Evolutionary conservation across 2,113 vertebrate species (phyloP), one percentile per base, ranked within the genome.

Genomic region (Myxocyprinus asiaticus): DNA sequence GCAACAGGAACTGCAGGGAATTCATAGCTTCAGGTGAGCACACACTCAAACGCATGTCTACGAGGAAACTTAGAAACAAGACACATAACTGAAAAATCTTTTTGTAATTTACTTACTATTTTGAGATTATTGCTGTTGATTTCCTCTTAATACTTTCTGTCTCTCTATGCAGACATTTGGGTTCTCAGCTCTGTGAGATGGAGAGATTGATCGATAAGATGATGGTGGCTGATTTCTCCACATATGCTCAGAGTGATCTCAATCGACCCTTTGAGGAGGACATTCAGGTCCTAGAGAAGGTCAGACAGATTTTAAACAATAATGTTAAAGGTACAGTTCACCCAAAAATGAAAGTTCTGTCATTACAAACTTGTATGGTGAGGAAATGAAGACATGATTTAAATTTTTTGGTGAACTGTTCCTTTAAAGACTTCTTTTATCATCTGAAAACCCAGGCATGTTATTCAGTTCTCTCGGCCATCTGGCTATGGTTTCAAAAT

Each of bases 141-240:
- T n/a, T 17, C 43, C 68, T 22, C 59, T 7, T 55, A 14, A 22
- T 8, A 65, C 12, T 77, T 45, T 65, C 43, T 78, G 17, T 71
- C 12, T 77, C 53, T 65, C 43, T 78, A 17, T 69, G 56, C 72
- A 99, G 98, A 89, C 98, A 99, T 87, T 93, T 99, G 87, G 96
- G 97, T 89, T 99, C 97, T 43, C 98, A 99, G 88, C 96, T 99
- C 85, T 99, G 97, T 88, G 98, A 99, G 92, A 91, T 99, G 93
- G 98, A 99, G 93, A 97, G 97, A 89, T 91, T 99, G 79, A 99
- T 99, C 64, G 97, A 98, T 87, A 99, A 99, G 93, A 99, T 99
- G 98, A 99, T 99, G 95, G 94, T 97, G 90, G 97, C 97, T 77
- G 98, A 99, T 83, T 99, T 99, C 91, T 95, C 94, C 84, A 95